Evolutionary conservation across 2,113 vertebrate genomes (phyloP).

Genomic region (Ciconia boyciana): DNA sequence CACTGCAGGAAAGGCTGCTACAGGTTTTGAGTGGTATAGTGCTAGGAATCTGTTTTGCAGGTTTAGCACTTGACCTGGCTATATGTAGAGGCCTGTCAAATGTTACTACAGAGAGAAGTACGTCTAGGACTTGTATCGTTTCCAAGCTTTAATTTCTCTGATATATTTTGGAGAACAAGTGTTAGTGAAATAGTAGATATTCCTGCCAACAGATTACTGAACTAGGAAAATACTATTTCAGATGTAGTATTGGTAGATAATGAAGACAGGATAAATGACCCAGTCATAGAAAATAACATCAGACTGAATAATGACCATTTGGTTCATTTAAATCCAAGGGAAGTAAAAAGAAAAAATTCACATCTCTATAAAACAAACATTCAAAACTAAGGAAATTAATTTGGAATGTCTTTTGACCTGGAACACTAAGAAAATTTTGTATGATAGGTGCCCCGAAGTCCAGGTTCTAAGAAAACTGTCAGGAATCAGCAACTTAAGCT

Average conservation of each 20-base stretch:
- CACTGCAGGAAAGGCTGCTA: not conserved
- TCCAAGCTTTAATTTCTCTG: slow-evolving; percentile 58
- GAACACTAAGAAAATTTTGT: not conserved
- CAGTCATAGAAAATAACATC: not conserved
- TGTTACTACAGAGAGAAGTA: slow-evolving; percentile 45
- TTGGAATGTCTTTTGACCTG: not conserved
- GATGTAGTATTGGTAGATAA: slow-evolving; percentile 20
- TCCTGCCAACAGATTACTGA: slow-evolving; percentile 50
- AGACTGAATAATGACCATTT: not conserved
- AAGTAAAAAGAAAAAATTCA: not conserved
- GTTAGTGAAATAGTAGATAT: slow-evolving; percentile 56
- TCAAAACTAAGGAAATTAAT: not conserved
- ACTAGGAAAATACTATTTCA: slow-evolving; percentile 31
- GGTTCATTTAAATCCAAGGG: not conserved
- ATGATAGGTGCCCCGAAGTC: not conserved
- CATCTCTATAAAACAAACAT: not conserved
- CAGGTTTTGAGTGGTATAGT: not conserved
- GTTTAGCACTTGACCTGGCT: slow-evolving; percentile 32
- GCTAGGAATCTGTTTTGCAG: slow-evolving; percentile 9
- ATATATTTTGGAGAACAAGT: slow-evolving; percentile 46
- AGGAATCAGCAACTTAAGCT: not conserved
- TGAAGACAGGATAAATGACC: slow-evolving; percentile 42
- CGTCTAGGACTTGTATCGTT: not conserved
- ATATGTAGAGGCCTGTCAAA: not conserved
- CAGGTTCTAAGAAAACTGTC: not conserved